Evolutionary conservation across 2,113 vertebrate genomes (phyloP).

Genomic region (Pimephales promelas): DNA sequence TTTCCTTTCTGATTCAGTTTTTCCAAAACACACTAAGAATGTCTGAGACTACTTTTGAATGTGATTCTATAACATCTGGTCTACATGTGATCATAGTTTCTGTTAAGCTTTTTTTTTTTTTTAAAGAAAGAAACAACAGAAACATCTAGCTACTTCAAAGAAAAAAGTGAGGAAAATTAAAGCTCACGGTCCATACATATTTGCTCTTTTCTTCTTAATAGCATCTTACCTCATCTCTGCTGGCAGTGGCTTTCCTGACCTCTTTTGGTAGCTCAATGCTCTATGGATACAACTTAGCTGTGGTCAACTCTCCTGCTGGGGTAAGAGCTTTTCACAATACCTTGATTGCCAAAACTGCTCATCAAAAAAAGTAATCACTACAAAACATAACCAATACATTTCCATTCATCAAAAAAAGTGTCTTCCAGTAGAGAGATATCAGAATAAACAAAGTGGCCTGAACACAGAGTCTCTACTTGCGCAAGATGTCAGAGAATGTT

Average conservation of each 20-base stretch:
- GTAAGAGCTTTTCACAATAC: conserved; percentile 70
- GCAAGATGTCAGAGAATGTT: conserved; percentile 37
- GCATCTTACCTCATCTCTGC: conserved; percentile 81
- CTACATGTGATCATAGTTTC: not conserved
- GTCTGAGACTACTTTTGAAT: not conserved
- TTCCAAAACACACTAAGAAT: not conserved
- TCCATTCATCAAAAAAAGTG: not conserved
- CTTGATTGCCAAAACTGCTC: not conserved
- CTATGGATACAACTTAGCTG: conserved; percentile 91
- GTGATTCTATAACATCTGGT: not conserved
- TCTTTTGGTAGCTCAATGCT: conserved; percentile 92
- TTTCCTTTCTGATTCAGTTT: not conserved
- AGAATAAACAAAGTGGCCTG: conserved; percentile 8
- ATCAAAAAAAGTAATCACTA: not conserved
- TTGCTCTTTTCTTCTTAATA: conserved; percentile 57
- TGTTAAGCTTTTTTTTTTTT: not conserved
- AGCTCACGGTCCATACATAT: not conserved
- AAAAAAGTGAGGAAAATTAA: not conserved
- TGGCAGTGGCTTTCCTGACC: conserved; percentile 83
- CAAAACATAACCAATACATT: not conserved
- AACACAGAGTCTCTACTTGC: conserved; percentile 40
- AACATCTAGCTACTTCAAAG: not conserved
- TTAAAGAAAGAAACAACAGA: not conserved
- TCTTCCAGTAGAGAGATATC: not conserved
- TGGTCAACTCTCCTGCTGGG: conserved; percentile 86